Evolutionary conservation across 2,888 invertebrate genomes (phyloP).

Genomic region (Tenthredo scrophulariae): DNA sequence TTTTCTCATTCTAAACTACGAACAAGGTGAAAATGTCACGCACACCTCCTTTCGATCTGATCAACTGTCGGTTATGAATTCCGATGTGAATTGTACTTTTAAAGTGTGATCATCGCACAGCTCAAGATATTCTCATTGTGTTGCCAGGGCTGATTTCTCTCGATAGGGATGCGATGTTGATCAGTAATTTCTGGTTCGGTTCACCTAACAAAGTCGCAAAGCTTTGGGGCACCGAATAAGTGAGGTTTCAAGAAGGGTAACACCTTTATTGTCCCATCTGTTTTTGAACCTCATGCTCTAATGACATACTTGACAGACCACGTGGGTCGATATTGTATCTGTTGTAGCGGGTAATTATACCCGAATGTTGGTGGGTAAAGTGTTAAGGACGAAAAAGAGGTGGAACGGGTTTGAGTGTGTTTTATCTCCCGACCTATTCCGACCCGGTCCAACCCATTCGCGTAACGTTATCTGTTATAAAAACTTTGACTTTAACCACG

Average conservation of each 20-base stretch:
- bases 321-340: constrained; percentile 20
- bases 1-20: neutral
- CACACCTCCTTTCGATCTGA: neutral
- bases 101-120: neutral
- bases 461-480: constrained; percentile 73
- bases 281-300: neutral
- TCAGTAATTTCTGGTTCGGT: constrained; percentile 1
- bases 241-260: neutral
- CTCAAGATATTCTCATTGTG: neutral
- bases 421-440: constrained; percentile 53
- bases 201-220: neutral
- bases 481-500: constrained; percentile 75
- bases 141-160: neutral
- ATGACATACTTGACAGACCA: constrained; percentile 11
- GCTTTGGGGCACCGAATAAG: neutral
- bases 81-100: neutral
- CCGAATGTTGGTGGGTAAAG: neutral
- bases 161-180: neutral
- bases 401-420: constrained; percentile 1
- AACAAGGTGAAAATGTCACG: neutral
- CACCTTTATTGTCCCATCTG: neutral
- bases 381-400: constrained; percentile 26
- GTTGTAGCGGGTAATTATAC: neutral
- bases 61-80: neutral
- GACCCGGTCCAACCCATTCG: constrained; percentile 65